Conservation (phyloP, 2,113 vertebrate species). For the Alces alces region DNA sequence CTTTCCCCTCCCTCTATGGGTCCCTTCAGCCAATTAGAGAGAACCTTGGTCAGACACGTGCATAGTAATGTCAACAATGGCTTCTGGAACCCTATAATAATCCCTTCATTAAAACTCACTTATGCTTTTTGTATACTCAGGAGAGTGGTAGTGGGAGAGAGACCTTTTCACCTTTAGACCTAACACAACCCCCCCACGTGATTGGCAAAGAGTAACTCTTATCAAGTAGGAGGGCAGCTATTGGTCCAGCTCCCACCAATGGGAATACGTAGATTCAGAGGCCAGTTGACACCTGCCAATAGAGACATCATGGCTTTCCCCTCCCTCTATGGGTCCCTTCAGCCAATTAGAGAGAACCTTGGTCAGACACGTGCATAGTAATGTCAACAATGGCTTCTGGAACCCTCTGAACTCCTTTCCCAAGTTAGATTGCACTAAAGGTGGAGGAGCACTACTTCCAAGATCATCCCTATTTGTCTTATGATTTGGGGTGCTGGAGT, state of each 20-base stretch:
- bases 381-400: neutral
- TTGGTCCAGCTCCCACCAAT: conserved; percentile 39
- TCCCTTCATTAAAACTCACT: conserved; percentile 45
- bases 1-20: neutral
- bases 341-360: neutral
- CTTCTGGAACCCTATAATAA: neutral
- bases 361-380: neutral
- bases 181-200: conserved; percentile 38
- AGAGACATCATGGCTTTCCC: neutral
- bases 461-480: neutral
- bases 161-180: conserved; percentile 71
- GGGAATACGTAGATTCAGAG: neutral
- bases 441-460: neutral
- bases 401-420: neutral
- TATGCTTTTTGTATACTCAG: conserved; percentile 61
- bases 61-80: neutral
- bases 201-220: neutral
- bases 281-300: neutral
- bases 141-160: conserved; percentile 66
- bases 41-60: neutral
- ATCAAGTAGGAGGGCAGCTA: conserved; percentile 19
- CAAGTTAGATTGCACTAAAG: neutral
- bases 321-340: neutral
- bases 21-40: neutral
- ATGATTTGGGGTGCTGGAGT: neutral